phyloP scores from a whole-genome alignment of 2,797 vertebrate genomes.

The Spheniscus humboldti region DNA sequence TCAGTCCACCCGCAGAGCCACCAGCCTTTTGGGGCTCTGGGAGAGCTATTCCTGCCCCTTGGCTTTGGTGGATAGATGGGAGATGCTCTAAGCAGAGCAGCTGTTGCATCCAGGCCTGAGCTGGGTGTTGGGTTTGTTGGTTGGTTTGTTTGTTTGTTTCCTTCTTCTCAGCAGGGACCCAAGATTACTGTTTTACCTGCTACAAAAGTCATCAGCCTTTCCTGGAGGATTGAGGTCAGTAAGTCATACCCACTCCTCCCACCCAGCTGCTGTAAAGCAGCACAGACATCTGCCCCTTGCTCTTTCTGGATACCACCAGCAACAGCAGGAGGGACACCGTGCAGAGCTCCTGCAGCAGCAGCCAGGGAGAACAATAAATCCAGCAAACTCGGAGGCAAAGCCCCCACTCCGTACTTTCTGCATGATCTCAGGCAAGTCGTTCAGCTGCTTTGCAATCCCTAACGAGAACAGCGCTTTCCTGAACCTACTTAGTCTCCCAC shows the following conservation, averaged over 20 bases:
- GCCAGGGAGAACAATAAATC: neutral
- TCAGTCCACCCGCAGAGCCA: neutral
- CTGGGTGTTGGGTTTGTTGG: neutral
- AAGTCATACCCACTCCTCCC: neutral
- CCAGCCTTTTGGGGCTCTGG: neutral
- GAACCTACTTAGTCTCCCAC: neutral
- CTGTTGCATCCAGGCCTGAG: neutral
- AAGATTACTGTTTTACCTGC: neutral
- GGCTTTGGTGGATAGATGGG: neutral
- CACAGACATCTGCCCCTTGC: fast-evolving
- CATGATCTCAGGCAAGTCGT: neutral
- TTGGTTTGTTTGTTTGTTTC: neutral
- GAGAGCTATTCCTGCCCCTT: neutral
- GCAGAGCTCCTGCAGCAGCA: fast-evolving
- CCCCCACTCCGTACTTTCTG: neutral
- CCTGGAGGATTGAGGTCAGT: neutral
- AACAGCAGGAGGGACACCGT: fast-evolving
- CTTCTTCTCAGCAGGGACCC: neutral
- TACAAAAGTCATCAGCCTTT: neutral
- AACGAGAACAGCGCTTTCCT: neutral
- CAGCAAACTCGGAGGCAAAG: neutral
- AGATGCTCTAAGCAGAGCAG: neutral
- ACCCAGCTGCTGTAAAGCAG: neutral
- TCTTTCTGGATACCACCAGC: neutral
- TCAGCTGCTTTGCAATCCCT: neutral